Evolutionary conservation across 2,888 invertebrate genomes (phyloP).

Genomic region (Seladonia tumulorum): DNA sequence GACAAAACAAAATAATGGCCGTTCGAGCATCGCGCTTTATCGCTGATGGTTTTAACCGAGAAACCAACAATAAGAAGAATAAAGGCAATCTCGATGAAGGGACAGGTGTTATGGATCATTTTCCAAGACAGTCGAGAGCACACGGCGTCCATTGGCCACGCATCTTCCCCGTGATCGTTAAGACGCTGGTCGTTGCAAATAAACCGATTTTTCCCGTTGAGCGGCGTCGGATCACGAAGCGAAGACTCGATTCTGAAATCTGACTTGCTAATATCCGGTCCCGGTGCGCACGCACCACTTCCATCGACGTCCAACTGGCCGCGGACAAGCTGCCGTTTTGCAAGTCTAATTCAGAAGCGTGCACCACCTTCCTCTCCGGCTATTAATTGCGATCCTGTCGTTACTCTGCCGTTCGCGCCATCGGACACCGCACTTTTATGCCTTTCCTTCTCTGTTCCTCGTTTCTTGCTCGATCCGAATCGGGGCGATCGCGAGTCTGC

Average conservation of each 20-base stretch:
- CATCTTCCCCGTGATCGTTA: conserved; percentile 40
- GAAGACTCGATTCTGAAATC: conserved; percentile 64
- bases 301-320: conserved; percentile 19
- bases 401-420: conserved; percentile 25
- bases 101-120: neutral
- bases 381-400: conserved; percentile 65
- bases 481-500: neutral
- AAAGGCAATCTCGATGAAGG: neutral
- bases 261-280: conserved; percentile 71
- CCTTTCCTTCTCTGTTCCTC: neutral
- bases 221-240: conserved; percentile 28
- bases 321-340: conserved; percentile 66
- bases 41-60: neutral
- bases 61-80: neutral
- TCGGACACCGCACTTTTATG: neutral
- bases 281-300: conserved; percentile 50
- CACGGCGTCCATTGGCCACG: neutral
- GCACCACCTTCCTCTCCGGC: conserved; percentile 51
- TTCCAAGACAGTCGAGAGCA: neutral
- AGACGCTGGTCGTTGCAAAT: conserved; percentile 59
- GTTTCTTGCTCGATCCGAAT: neutral
- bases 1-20: no score
- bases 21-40: neutral
- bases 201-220: conserved; percentile 64
- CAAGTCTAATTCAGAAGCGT: conserved; percentile 71